These are phyloP conservation scores for Ceuthmochares aereus DNA, from an alignment of 2,113 vertebrate species.

Conservation along the genomic window DNA sequence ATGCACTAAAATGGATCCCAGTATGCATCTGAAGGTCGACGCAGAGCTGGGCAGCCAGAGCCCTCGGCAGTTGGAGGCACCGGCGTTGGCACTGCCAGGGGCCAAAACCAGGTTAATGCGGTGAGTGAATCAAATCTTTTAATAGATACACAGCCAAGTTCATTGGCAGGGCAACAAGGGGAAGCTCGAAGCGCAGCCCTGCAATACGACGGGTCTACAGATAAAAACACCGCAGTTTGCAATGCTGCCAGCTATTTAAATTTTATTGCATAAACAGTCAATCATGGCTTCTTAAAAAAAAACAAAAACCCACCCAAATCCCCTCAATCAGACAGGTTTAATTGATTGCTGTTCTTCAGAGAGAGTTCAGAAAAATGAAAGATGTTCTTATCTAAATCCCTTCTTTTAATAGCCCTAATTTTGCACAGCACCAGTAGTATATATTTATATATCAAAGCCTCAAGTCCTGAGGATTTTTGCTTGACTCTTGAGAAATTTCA, in stretches of 20 bases:
- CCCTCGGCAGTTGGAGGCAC: neutral
- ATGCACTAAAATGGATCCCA: neutral
- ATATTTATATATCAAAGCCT: neutral
- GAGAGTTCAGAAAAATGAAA: neutral
- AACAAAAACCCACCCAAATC: neutral
- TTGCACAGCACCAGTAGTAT: neutral
- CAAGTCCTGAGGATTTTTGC: neutral
- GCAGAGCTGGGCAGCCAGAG: too few species aligned
- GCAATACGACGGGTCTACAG: neutral
- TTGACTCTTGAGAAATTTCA: neutral
- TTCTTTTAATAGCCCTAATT: neutral
- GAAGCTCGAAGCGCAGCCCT: neutral
- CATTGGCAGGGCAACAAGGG: neutral
- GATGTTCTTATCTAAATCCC: neutral
- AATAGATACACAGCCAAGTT: neutral
- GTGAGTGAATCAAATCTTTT: neutral
- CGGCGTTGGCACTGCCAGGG: fast-evolving
- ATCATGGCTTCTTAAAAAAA: neutral
- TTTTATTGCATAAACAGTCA: neutral
- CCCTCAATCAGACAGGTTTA: neutral
- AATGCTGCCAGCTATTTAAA: neutral
- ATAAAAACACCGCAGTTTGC: neutral
- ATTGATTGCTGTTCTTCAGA: neutral
- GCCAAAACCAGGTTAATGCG: neutral
- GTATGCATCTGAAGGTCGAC: neutral